A percentile compares a stretch with the other conserved stretches of the same genome.
Evolutionary conservation across 2,113 vertebrate species (phyloP).

Genomic region (Nesogale talazaci): DNA sequence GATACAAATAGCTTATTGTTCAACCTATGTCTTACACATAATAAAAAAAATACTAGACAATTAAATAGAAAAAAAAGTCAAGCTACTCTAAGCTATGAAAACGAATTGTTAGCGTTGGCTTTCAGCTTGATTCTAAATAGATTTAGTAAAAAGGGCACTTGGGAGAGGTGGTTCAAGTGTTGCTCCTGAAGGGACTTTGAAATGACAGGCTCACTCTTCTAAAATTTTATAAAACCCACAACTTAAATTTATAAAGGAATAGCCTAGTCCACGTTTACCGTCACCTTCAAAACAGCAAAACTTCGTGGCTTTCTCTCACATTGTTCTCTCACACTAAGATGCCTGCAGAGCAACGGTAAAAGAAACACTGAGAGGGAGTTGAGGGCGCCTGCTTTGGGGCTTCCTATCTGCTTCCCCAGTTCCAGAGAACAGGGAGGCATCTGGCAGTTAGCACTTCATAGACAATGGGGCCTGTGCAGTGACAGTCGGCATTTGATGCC

Average conservation of each 20-base stretch:
- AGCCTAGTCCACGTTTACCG: background rate
- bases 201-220: conserved; percentile 16
- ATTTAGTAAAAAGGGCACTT: conserved; percentile 50
- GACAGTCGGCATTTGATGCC: conserved; percentile 89
- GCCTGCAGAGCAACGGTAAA: conserved; percentile 34
- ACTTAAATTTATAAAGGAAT: background rate
- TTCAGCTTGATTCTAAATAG: conserved; percentile 55
- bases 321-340: background rate
- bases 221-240: conserved; percentile 31
- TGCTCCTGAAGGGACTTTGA: background rate
- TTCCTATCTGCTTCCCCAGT: conserved; percentile 15
- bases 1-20: conserved; percentile 47
- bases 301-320: conserved; percentile 33
- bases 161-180: conserved; percentile 52
- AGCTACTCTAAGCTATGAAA: conserved; percentile 36
- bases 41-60: conserved; percentile 52
- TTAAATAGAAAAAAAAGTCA: conserved; percentile 56
- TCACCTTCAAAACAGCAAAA: conserved; percentile 26
- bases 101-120: conserved; percentile 26
- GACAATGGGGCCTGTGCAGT: conserved; percentile 71
- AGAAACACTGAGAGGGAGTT: conserved; percentile 34
- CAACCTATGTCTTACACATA: background rate
- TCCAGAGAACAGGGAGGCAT: background rate
- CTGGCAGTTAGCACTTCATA: conserved; percentile 56
- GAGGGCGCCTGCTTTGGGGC: conserved; percentile 22